A percentile compares a stretch with the other conserved stretches of the same genome.
Conservation (phyloP, 2,888 invertebrate species). For the Agrilus cyanescens region DNA sequence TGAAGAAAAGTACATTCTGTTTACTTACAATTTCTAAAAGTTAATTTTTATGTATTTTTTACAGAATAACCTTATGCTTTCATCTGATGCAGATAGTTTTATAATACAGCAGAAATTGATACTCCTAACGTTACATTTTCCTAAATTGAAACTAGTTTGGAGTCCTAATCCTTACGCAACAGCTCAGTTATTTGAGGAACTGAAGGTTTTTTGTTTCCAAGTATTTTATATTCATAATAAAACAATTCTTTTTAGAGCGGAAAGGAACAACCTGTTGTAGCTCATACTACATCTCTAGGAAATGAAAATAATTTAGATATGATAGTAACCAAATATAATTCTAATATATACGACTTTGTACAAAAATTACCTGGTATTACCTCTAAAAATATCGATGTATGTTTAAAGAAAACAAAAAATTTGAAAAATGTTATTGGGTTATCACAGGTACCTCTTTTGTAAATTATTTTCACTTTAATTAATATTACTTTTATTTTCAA, state of each 20-base stretch:
- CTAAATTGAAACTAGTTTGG: conserved; percentile 87
- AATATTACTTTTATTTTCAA: conserved; percentile 11
- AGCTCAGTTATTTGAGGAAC: conserved; percentile 88
- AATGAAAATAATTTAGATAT: conserved; percentile 47
- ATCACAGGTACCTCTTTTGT: conserved; percentile 37
- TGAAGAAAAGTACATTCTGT: too few relatives aligned
- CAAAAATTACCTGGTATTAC: conserved; percentile 84
- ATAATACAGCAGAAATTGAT: conserved; percentile 81
- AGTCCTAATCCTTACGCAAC: conserved; percentile 93
- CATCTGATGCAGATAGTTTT: conserved; percentile 60
- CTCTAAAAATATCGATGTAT: conserved; percentile 66
- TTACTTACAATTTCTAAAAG: conserved; percentile 1
- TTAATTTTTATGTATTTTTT: conserved; percentile 19
- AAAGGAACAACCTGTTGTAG: conserved; percentile 66
- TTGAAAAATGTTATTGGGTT: conserved; percentile 51
- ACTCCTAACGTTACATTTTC: conserved; percentile 90
- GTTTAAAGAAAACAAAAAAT: conserved; percentile 64
- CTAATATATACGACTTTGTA: conserved; percentile 50
- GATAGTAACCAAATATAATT: conserved; percentile 43
- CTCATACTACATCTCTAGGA: conserved; percentile 60
- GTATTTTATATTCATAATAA: conserved; percentile 1
- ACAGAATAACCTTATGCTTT: conserved; percentile 70
- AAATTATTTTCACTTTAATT: conserved; percentile 1
- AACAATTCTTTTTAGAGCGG: conserved; percentile 47
- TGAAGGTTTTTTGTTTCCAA: conserved; percentile 53